Evolutionary conservation across 2,888 invertebrate species (phyloP).

Genomic region (Ennomos fuscantarius): DNA sequence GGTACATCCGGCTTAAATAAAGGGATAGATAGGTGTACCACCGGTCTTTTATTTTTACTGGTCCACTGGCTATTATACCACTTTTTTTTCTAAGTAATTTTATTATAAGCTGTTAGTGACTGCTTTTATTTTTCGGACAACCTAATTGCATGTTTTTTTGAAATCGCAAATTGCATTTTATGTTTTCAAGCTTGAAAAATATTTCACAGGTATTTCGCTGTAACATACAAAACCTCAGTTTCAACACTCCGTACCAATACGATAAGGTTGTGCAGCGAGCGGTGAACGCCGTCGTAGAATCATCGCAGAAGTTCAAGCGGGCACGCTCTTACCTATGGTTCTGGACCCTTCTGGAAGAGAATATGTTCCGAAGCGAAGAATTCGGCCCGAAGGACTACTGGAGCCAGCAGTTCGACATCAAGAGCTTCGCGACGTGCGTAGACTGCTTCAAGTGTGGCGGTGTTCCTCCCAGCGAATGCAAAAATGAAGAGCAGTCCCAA

Average conservation of each 20-base stretch:
- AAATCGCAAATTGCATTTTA: too few species aligned
- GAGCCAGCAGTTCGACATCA: conserved; percentile 44
- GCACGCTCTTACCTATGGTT: conserved; percentile 64
- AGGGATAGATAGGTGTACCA: too few species aligned
- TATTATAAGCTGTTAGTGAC: too few species aligned
- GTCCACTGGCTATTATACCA: too few species aligned
- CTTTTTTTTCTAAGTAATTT: too few species aligned
- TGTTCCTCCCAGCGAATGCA: conserved; percentile 17
- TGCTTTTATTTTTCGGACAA: too few species aligned
- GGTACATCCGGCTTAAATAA: too few species aligned
- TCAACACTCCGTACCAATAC: conserved; percentile 55
- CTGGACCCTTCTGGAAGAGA: conserved; percentile 55
- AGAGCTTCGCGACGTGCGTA: conserved; percentile 36
- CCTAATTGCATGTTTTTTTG: too few species aligned
- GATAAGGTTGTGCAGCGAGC: conserved; percentile 67
- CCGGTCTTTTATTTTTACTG: too few species aligned
- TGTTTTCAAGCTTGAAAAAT: too few species aligned
- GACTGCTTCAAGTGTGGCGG: conserved; percentile 54
- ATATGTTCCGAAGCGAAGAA: conserved; percentile 54
- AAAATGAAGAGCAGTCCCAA: too few species aligned
- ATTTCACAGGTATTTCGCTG: conserved; percentile 67
- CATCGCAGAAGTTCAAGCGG: conserved; percentile 53
- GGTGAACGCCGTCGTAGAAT: conserved; percentile 57
- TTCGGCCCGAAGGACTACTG: conserved; percentile 59
- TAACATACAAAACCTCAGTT: conserved; percentile 65